phyloP scores from a whole-genome alignment of 2,888 invertebrate species.

The Epinotia ramella region DNA sequence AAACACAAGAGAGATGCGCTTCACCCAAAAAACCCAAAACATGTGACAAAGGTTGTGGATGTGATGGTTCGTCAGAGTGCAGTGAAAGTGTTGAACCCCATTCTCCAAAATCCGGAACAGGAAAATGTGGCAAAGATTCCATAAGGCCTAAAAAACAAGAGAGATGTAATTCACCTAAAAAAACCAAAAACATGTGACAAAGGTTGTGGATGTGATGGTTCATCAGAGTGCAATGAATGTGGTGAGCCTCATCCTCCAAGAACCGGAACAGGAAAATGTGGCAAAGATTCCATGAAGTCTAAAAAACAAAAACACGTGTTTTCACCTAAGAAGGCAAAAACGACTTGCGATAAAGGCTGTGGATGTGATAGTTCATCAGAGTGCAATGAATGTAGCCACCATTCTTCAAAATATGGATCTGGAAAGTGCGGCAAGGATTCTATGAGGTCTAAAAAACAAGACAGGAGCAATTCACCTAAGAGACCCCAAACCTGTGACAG shows the following conservation, averaged over 20 bases:
- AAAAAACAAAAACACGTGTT: no score
- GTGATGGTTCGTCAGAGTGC: constrained; percentile 16
- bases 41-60: constrained; percentile 9
- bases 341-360: constrained; percentile 9
- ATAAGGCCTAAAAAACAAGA: constrained; percentile 4
- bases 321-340: background rate
- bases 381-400: constrained; percentile 8
- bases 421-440: background rate
- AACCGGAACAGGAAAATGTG: no score
- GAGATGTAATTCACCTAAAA: constrained; percentile 3
- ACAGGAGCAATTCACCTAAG: constrained; percentile 9
- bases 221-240: no score
- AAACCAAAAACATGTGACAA: no score
- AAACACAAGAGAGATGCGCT: constrained; percentile 6
- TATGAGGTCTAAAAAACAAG: background rate
- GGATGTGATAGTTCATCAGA: constrained; percentile 23
- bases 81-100: constrained; percentile 5
- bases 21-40: constrained; percentile 2
- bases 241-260: no score
- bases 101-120: background rate
- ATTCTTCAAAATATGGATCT: background rate
- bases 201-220: no score
- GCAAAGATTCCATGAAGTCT: no score
- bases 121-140: background rate
- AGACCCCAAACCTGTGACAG: constrained; percentile 5